Percentiles rank a stretch among this genome's conserved stretches.
Conservation (phyloP, 1,140 invertebrate genomes). For the Neodiprion pinetum region DNA sequence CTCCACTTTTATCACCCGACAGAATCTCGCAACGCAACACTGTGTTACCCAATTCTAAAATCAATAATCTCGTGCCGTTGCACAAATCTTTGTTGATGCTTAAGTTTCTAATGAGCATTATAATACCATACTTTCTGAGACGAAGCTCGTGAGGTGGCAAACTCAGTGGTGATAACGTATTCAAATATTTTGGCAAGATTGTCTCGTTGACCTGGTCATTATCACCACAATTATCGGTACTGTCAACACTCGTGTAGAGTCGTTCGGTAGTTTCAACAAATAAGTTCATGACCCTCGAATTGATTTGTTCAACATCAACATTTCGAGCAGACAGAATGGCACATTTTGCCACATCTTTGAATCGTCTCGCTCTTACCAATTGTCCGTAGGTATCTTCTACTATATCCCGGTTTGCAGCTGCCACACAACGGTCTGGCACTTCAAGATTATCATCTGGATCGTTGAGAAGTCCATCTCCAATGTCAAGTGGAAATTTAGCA, state of each 20-base stretch:
- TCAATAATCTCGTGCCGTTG: conserved; percentile 28
- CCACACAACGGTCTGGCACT: conserved; percentile 22
- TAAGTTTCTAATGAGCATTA: conserved; percentile 35
- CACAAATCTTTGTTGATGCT: conserved; percentile 22
- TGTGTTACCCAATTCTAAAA: conserved; percentile 27
- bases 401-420: conserved; percentile 11
- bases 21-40: conserved; percentile 33
- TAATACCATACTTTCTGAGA: conserved; percentile 27
- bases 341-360: conserved; percentile 17
- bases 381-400: conserved; percentile 18
- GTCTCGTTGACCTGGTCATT: conserved; percentile 20
- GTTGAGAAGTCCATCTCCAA: conserved; percentile 31
- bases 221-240: conserved; percentile 15
- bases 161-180: conserved; percentile 27
- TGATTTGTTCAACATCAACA: conserved; percentile 30
- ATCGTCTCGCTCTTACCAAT: conserved; percentile 5
- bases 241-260: conserved; percentile 24
- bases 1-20: conserved; percentile 27
- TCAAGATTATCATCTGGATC: conserved; percentile 24
- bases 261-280: conserved; percentile 9
- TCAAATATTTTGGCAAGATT: conserved; percentile 31
- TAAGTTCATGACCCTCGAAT: conserved; percentile 30
- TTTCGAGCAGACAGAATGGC: conserved; percentile 31
- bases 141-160: conserved; percentile 33
- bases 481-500: conserved; percentile 24